A percentile compares a stretch with the other conserved stretches of the same genome.
phyloP scores from a whole-genome alignment of 92 coral and sea anemone species.

The Metridium senile region DNA sequence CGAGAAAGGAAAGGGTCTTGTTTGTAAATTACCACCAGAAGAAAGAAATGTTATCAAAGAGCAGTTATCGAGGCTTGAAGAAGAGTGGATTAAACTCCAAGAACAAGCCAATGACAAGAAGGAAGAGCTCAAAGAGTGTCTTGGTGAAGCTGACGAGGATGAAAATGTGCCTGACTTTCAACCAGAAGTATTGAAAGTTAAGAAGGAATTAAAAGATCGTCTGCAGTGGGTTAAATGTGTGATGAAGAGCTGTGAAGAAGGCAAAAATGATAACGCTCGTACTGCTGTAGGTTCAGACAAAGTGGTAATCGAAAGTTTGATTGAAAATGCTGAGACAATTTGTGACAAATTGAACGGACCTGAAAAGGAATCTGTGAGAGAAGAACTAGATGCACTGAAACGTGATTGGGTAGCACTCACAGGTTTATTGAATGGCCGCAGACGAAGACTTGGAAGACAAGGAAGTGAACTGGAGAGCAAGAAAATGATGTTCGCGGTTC shows the following conservation, averaged over 20 bases:
- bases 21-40: slow-evolving; percentile 61
- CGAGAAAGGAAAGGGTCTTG: slow-evolving; percentile 66
- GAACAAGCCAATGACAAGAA: slow-evolving; percentile 79
- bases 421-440: slow-evolving; percentile 48
- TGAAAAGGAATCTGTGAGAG: slow-evolving; percentile 37
- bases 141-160: slow-evolving; percentile 47
- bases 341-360: slow-evolving; percentile 34
- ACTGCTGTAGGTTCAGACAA: slow-evolving; percentile 52
- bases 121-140: slow-evolving; percentile 59
- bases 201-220: slow-evolving; percentile 39
- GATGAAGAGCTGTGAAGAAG: slow-evolving; percentile 31
- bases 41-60: slow-evolving; percentile 70
- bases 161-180: neutral
- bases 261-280: slow-evolving; percentile 22
- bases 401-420: slow-evolving; percentile 56
- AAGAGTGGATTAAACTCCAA: slow-evolving; percentile 82
- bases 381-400: slow-evolving; percentile 47
- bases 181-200: slow-evolving; percentile 23
- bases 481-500: slow-evolving; percentile 53
- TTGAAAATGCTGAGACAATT: slow-evolving; percentile 47
- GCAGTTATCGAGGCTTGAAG: slow-evolving; percentile 80
- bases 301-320: slow-evolving; percentile 43
- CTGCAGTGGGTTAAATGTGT: slow-evolving; percentile 39
- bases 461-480: slow-evolving; percentile 65
- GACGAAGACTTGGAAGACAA: slow-evolving; percentile 43